These are phyloP conservation scores for Amiota minor DNA, from an alignment of 2,888 invertebrate species.

Conservation along the genomic window DNA sequence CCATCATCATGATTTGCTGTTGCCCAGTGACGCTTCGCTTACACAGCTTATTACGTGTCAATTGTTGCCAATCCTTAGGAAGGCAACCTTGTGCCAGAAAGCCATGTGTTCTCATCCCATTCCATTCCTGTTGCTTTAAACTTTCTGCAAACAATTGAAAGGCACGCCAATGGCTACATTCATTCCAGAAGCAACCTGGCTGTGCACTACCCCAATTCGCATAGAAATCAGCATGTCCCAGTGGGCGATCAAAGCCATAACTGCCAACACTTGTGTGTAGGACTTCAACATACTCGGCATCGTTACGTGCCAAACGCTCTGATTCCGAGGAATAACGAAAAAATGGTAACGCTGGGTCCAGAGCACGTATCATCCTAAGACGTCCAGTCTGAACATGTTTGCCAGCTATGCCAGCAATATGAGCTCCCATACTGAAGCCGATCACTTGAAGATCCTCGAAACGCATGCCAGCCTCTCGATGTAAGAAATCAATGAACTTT, in stretches of 20 bases:
- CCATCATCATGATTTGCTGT: slow-evolving; percentile 47
- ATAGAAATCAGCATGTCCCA: slow-evolving; percentile 77
- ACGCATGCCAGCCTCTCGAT: slow-evolving; percentile 75
- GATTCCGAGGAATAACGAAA: slow-evolving; percentile 62
- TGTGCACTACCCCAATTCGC: slow-evolving; percentile 77
- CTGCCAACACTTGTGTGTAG: slow-evolving; percentile 79
- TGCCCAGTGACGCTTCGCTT: slow-evolving; percentile 43
- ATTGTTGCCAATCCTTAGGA: slow-evolving; percentile 54
- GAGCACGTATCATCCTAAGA: slow-evolving; percentile 72
- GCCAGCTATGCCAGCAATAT: slow-evolving; percentile 77
- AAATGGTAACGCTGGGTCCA: slow-evolving; percentile 78
- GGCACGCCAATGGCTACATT: slow-evolving; percentile 70
- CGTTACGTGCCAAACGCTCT: slow-evolving; percentile 75
- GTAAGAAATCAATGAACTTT: slow-evolving; percentile 78
- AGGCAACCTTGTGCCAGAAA: slow-evolving; percentile 61
- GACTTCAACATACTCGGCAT: slow-evolving; percentile 83
- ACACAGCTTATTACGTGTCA: slow-evolving; percentile 60
- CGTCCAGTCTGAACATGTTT: slow-evolving; percentile 64
- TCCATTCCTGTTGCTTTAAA: slow-evolving; percentile 28
- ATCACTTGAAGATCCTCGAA: slow-evolving; percentile 67
- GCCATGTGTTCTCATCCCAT: not conserved
- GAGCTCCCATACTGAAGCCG: slow-evolving; percentile 78
- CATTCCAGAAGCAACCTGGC: slow-evolving; percentile 76
- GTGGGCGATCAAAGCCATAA: slow-evolving; percentile 70
- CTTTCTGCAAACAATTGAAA: slow-evolving; percentile 65